These are phyloP conservation scores for Drosophila malerkotliana DNA, from an alignment of 1,140 invertebrate genomes.

Conservation along the genomic window DNA sequence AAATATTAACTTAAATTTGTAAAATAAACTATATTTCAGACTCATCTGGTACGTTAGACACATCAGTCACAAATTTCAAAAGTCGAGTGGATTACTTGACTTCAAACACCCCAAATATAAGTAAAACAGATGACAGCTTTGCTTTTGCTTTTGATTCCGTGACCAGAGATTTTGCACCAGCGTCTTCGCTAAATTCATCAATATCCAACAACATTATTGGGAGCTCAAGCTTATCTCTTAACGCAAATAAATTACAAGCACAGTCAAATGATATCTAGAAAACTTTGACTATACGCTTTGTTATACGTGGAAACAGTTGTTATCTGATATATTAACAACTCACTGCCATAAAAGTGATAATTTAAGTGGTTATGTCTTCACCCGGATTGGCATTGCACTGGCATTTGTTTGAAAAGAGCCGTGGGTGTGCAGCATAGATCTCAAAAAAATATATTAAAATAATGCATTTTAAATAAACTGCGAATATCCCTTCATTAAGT, in stretches of 20 bases:
- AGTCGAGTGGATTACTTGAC: slow-evolving; percentile 29
- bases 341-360: slow-evolving; percentile 67
- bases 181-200: slow-evolving; percentile 18
- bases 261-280: slow-evolving; percentile 55
- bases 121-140: neutral
- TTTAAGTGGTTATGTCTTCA: slow-evolving; percentile 25
- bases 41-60: slow-evolving; percentile 19
- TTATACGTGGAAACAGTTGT: slow-evolving; percentile 44
- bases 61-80: slow-evolving; percentile 26
- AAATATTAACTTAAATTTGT: neutral
- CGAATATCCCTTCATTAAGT: neutral
- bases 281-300: slow-evolving; percentile 35
- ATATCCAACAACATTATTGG: slow-evolving; percentile 12
- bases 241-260: slow-evolving; percentile 34
- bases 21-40: slow-evolving; percentile 23
- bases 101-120: slow-evolving; percentile 41
- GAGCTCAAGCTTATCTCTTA: slow-evolving; percentile 23
- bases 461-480: slow-evolving; percentile 22
- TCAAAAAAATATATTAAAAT: slow-evolving; percentile 17
- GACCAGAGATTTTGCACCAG: slow-evolving; percentile 5
- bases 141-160: slow-evolving; percentile 1
- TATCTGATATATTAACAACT: slow-evolving; percentile 43
- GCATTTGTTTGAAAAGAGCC: slow-evolving; percentile 12
- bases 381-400: slow-evolving; percentile 22
- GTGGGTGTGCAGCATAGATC: slow-evolving; percentile 21